phyloP scores from a whole-genome alignment of 2,113 vertebrate species.

The Axis porcinus region DNA sequence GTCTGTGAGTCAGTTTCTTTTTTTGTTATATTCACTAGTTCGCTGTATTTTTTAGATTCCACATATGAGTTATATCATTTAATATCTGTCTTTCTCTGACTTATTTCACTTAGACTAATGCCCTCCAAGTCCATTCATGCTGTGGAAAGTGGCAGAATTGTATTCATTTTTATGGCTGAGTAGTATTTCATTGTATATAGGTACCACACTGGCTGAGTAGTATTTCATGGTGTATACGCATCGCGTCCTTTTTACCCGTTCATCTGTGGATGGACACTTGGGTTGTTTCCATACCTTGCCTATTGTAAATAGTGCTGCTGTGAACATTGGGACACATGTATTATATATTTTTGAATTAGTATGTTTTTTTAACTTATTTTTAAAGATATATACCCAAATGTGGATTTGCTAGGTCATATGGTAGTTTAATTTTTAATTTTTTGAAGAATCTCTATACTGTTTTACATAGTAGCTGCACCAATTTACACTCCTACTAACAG shows the following conservation, averaged over 20 bases:
- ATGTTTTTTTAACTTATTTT: neutral
- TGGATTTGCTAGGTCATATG: neutral
- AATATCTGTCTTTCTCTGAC: neutral
- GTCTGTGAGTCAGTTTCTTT: neutral
- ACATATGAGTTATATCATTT: neutral
- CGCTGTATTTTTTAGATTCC: neutral
- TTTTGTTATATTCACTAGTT: neutral
- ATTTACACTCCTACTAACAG: neutral
- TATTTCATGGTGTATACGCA: neutral
- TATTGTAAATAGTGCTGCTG: neutral
- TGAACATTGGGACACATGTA: neutral
- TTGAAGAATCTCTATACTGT: neutral
- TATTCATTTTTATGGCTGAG: neutral
- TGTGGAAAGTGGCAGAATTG: neutral
- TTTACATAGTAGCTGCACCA: neutral
- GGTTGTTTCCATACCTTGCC: neutral
- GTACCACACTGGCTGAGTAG: neutral
- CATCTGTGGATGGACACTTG: neutral
- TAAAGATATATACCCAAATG: neutral
- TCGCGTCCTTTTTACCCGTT: neutral
- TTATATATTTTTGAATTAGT: neutral
- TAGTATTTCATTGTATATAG: no score
- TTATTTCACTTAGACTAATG: neutral
- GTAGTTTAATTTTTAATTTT: neutral
- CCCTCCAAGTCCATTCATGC: neutral